Evolutionary conservation across 2,888 invertebrate genomes (phyloP).

Genomic region (Torymus texanus): DNA sequence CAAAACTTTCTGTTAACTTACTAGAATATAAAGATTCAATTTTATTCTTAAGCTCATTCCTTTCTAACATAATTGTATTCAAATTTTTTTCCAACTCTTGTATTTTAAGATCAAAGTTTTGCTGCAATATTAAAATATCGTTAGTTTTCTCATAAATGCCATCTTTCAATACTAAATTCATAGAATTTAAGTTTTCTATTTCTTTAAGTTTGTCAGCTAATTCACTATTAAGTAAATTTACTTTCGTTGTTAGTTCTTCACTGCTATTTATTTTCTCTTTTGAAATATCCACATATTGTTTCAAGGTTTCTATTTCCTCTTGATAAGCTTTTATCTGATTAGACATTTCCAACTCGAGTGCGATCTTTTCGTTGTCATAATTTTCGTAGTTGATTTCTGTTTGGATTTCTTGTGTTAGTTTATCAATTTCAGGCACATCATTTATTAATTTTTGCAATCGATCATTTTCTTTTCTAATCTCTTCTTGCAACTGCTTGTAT

Average conservation of each 20-base stretch:
- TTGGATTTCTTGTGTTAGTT: background rate
- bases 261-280: background rate
- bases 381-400: background rate
- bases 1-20: slow-evolving; percentile 18
- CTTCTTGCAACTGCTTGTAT: background rate
- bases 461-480: slow-evolving; percentile 5
- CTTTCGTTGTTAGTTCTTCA: slow-evolving; percentile 11
- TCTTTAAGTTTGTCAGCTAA: slow-evolving; percentile 23
- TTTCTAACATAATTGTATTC: slow-evolving; percentile 36
- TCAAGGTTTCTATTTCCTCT: slow-evolving; percentile 35
- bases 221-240: slow-evolving; percentile 11
- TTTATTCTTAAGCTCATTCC: slow-evolving; percentile 43
- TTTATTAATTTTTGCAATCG: background rate
- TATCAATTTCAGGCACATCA: background rate
- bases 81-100: slow-evolving; percentile 43
- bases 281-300: background rate
- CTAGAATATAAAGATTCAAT: slow-evolving; percentile 13
- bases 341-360: background rate
- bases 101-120: slow-evolving; percentile 19
- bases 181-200: slow-evolving; percentile 24
- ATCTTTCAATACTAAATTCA: slow-evolving; percentile 22
- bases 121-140: slow-evolving; percentile 29
- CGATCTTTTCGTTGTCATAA: slow-evolving; percentile 1
- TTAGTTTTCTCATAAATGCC: slow-evolving; percentile 34
- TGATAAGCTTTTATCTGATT: too few species aligned